Base-by-base conservation (phyloP, 1,140 invertebrate genomes). In the Drosophila oshimai region DNA sequence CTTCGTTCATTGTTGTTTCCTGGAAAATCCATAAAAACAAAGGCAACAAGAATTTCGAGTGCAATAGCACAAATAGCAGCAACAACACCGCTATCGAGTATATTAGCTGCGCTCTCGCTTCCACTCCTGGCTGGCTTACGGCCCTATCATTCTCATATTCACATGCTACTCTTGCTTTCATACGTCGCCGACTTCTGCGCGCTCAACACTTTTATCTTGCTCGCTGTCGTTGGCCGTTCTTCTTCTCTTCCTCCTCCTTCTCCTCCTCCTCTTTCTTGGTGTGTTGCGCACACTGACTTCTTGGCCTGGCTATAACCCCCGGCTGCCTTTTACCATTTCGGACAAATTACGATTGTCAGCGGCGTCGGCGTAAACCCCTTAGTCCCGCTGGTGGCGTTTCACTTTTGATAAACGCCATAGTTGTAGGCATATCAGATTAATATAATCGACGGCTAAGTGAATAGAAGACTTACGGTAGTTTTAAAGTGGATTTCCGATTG, bases 11-110 rank as follows among this genome's bases (percentile, higher is more conserved):
- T 58, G 79, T 74, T 71, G 53, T 72, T 84, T 84, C 80, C 57
- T 68, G 75, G 80, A 84, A 84, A 84, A 86, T 74, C 74, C 80
- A 84, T 84, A 84, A 84, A 84, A 84, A 84, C 80, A 84, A 84
- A 84, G 78, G 75, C 62, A 84, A 79, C 76, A 86, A 77, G 84
- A 86, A 86, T 86, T 84, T 84, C 75, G 79, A 86, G 75, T 86
- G 79, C 75, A 81, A 77, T 77, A 83, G 78, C 78, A 83, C 33
- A 67, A 72, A 53, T 45, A 70, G 12, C 54, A 78, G 37, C 69
- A 58, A 42, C 51, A 71, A 62, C 68, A 55, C 22, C 20, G 50
- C 67, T 72, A 72, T 47, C 71, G 80, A 72, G 75, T 80, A 75
- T 86, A 84, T 84, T 84, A 84, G 71, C 79, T 74, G 12, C 24